Percentiles rank a stretch among this genome's conserved stretches.
phyloP scores from a whole-genome alignment of 2,113 vertebrate genomes.

The Thymallus thymallus region DNA sequence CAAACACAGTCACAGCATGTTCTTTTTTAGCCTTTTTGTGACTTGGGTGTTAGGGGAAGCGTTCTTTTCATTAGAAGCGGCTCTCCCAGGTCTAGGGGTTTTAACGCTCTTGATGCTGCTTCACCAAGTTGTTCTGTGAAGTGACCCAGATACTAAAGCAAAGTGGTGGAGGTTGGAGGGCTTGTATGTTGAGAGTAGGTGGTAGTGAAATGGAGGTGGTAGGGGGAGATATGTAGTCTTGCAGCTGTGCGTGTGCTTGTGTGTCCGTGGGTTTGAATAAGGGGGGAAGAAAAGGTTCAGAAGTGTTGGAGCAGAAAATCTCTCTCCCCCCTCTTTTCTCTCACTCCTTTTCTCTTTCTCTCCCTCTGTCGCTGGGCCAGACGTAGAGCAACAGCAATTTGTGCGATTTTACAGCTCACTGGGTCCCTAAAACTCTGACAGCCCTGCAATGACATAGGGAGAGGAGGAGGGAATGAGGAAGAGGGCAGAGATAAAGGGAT shows the following conservation, averaged over 20 bases:
- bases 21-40: slow-evolving; percentile 18
- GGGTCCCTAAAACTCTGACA: slow-evolving; percentile 76
- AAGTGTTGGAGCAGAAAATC: slow-evolving; percentile 81
- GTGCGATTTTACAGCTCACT: slow-evolving; percentile 80
- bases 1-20: slow-evolving; percentile 9
- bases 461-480: slow-evolving; percentile 26
- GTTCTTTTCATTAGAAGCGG: slow-evolving; percentile 34
- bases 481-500: slow-evolving; percentile 27
- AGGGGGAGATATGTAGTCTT: slow-evolving; percentile 40
- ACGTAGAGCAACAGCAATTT: slow-evolving; percentile 79
- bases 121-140: slow-evolving; percentile 57
- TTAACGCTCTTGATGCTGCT: slow-evolving; percentile 4
- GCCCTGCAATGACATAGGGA: slow-evolving; percentile 52
- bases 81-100: slow-evolving; percentile 40
- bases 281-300: slow-evolving; percentile 60
- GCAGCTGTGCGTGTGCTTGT: slow-evolving; percentile 71
- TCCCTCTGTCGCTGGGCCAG: slow-evolving; percentile 64
- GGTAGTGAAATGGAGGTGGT: slow-evolving; percentile 11
- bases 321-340: slow-evolving; percentile 41
- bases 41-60: slow-evolving; percentile 15
- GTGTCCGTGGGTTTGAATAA: slow-evolving; percentile 64
- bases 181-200: slow-evolving; percentile 24
- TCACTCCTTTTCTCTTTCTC: slow-evolving; percentile 41
- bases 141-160: slow-evolving; percentile 73
- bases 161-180: slow-evolving; percentile 63